phyloP scores from a whole-genome alignment of 2,888 invertebrate genomes.

The Incurvaria masculella region DNA sequence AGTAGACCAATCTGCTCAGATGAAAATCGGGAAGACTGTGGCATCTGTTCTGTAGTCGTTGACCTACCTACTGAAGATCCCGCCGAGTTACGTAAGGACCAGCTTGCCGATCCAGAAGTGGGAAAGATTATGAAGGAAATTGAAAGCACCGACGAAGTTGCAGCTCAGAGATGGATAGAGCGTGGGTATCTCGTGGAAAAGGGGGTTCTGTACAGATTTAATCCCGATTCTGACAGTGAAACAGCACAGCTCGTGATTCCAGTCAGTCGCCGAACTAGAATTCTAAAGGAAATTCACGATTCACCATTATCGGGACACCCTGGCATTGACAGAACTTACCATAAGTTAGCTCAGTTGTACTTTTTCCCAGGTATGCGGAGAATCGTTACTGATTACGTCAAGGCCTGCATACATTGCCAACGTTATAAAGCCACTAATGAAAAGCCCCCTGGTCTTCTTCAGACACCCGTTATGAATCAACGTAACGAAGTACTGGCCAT shows the following conservation, averaged over 20 bases:
- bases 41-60: constrained; percentile 12
- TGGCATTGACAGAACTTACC: not conserved
- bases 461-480: not conserved
- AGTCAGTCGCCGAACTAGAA: not conserved
- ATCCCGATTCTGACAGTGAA: constrained; percentile 5
- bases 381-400: not conserved
- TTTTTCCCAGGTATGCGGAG: not conserved
- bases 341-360: not conserved
- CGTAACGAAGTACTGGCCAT: not conserved
- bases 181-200: constrained; percentile 4
- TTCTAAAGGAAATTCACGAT: not conserved
- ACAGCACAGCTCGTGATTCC: constrained; percentile 6
- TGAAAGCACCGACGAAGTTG: constrained; percentile 8
- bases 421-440: not conserved
- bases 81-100: constrained; percentile 11
- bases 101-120: constrained; percentile 15
- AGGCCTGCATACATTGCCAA: not conserved
- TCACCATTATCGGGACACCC: not conserved
- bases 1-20: constrained; percentile 14
- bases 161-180: constrained; percentile 3
- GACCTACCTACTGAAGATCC: constrained; percentile 12
- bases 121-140: constrained; percentile 16
- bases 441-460: constrained; percentile 1
- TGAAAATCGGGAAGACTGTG: constrained; percentile 6
- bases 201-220: constrained; percentile 4